These are phyloP conservation scores for Cryptotis parvus DNA, from an alignment of 2,113 vertebrate species.

Conservation along the genomic window DNA sequence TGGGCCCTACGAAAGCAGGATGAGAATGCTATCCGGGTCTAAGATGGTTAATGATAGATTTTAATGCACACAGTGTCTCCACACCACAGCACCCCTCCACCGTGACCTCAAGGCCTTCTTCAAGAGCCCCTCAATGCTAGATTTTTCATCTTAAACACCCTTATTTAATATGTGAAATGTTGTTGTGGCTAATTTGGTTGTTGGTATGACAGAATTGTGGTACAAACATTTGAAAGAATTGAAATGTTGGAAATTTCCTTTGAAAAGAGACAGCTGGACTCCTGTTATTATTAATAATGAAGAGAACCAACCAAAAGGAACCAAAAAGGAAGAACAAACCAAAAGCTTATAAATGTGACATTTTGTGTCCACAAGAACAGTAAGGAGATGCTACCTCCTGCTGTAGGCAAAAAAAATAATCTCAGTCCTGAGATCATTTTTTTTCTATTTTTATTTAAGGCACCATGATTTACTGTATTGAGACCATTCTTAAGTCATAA, in stretches of 20 bases:
- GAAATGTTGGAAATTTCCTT: background rate
- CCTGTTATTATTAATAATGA: background rate
- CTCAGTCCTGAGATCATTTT: background rate
- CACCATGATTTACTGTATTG: too few relatives aligned
- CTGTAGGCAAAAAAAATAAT: background rate
- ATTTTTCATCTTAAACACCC: background rate
- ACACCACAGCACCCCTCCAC: too few relatives aligned
- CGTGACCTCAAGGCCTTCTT: too few relatives aligned
- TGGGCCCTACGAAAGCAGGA: too few relatives aligned
- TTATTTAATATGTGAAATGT: background rate
- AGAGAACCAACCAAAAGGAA: too few relatives aligned
- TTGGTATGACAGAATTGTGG: background rate
- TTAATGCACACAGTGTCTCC: too few relatives aligned
- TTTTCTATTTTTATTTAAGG: background rate
- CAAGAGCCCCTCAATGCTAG: too few relatives aligned
- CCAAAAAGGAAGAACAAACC: background rate
- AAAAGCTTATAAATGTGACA: background rate
- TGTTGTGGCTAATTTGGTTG: background rate
- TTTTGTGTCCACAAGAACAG: background rate
- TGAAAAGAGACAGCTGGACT: background rate
- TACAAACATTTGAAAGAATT: background rate
- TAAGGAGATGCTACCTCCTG: background rate
- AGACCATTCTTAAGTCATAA: too few relatives aligned
- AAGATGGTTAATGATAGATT: too few relatives aligned
- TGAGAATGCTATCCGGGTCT: too few relatives aligned